These are phyloP conservation scores for Hemiprocne comata DNA, from an alignment of 2,113 vertebrate species.

Conservation along the genomic window DNA sequence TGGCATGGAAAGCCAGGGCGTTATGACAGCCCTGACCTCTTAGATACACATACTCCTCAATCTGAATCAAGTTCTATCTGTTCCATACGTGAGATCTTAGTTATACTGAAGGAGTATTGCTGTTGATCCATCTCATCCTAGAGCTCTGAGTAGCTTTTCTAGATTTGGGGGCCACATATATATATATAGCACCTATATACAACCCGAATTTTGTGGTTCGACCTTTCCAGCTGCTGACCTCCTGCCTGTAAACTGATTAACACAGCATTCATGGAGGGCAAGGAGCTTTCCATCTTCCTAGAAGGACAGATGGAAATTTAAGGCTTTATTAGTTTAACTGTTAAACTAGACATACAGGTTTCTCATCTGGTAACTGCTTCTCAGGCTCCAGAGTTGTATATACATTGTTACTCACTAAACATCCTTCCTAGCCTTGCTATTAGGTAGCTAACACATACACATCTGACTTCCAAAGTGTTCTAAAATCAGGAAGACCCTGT, in stretches of 20 bases:
- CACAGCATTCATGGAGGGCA: background rate
- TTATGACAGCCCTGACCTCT: background rate
- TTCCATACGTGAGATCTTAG: background rate
- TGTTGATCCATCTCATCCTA: background rate
- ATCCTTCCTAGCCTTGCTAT: background rate
- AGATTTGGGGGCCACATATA: background rate
- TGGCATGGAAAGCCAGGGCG: background rate
- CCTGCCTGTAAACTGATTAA: conserved; percentile 16
- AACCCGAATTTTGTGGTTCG: background rate
- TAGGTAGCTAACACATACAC: background rate
- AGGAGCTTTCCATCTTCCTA: conserved; percentile 19
- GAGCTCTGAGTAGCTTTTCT: background rate
- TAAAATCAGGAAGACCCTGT: background rate
- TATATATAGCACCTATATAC: fast-evolving
- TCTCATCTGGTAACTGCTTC: background rate
- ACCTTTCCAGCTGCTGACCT: background rate
- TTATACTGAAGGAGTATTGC: background rate
- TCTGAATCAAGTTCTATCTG: background rate
- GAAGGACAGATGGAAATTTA: conserved; percentile 24
- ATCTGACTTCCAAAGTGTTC: background rate
- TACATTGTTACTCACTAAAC: background rate
- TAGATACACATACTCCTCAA: background rate
- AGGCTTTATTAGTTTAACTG: conserved; percentile 1
- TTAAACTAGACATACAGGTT: conserved; percentile 11
- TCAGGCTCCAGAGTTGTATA: background rate